Evolutionary conservation across 1,140 invertebrate genomes (phyloP), one percentile per base, ranked within the genome.

Genomic region (Macrobrachium nipponense): DNA sequence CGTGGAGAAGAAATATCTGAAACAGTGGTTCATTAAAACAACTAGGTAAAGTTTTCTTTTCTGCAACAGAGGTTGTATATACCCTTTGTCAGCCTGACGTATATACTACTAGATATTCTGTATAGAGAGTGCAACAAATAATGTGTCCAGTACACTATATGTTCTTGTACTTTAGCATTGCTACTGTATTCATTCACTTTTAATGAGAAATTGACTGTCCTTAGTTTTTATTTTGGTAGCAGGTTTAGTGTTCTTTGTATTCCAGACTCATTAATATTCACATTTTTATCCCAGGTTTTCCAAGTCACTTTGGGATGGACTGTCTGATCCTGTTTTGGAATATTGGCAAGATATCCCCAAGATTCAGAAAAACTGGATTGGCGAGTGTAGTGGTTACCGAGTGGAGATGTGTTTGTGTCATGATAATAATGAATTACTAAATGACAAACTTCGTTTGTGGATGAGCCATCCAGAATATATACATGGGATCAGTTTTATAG

Each of bases 21-120:
- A 94, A 70, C 98, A 99, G 90, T 99, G 99, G 99, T 99, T 97
- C 91, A 94, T 99, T 80, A 95, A 94, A 91, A 98, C 97, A 0
- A 98, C 97, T 73, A 94, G 82, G 88, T 89, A 58, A 61, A 36
- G 44, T 12, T 12, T 27, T 17, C 51, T 15, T 27, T 18, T 23
- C 8, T 70, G 58, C 5, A 23, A n/a, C 75, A 17, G 23, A 27
- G 6, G 59, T 18, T 18, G 12, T 77, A 10, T 0, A 68, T 0
- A 14, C 61, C 23, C 60, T 61, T 5, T 12, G 14, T 36, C 36
- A 5, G 8, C 23, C 27, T 61, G 14, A 18, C 14, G 6, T 10
- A 6, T 23, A n/a, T n/a, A n/a, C n/a, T n/a, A n/a, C n/a, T n/a
- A 36, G 73, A 8, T 11, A 8, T 36, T 18, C 18, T 59, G 12